These are phyloP conservation scores for Anguilla anguilla DNA, from an alignment of 2,797 vertebrate species.

Conservation along the genomic window DNA sequence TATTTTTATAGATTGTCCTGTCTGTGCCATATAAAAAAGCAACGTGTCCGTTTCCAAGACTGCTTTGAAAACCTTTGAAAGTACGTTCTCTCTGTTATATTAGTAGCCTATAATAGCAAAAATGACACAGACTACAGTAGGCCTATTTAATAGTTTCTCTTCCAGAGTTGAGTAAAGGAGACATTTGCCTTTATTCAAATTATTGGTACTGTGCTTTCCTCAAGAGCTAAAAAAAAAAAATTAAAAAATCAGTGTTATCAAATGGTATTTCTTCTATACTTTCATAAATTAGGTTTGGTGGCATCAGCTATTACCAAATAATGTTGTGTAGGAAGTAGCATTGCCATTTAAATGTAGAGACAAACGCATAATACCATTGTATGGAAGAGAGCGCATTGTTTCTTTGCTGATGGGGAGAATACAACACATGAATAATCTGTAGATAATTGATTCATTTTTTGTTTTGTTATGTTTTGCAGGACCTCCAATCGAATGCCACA, in stretches of 20 bases:
- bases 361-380: neutral
- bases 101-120: neutral
- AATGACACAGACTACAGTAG: too few relatives aligned
- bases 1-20: neutral
- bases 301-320: neutral
- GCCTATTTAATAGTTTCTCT: too few relatives aligned
- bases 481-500: conserved; percentile 70
- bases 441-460: neutral
- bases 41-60: neutral
- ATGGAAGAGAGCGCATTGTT: too few relatives aligned
- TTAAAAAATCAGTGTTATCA: neutral
- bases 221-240: neutral
- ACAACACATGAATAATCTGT: neutral
- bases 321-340: neutral
- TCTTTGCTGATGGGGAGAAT: neutral
- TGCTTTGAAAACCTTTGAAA: neutral
- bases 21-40: neutral
- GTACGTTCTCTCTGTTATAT: neutral
- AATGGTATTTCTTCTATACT: neutral
- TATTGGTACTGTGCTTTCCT: neutral
- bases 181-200: too few relatives aligned
- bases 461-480: conserved; percentile 57
- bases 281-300: neutral
- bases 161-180: too few relatives aligned
- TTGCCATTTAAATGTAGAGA: neutral